A percentile compares a stretch with the other conserved stretches of the same genome.
These are phyloP conservation scores for Bradypodion pumilum DNA, from an alignment of 2,797 vertebrate species.

Conservation along the genomic window DNA sequence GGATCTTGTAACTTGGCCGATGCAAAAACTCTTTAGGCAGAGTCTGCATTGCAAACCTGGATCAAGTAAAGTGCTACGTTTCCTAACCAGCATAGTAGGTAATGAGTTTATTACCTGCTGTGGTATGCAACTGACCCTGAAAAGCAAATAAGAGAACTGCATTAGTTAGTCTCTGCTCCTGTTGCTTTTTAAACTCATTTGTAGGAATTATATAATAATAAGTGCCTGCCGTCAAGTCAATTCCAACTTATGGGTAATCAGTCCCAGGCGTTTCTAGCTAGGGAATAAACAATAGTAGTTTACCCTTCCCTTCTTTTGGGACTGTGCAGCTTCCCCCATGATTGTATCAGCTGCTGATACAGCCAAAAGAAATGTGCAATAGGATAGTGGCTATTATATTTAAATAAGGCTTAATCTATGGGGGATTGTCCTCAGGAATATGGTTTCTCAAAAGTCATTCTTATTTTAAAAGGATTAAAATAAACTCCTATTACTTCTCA, in stretches of 20 bases:
- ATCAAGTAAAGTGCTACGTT: slow-evolving; percentile 72
- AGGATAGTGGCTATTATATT: too few relatives aligned
- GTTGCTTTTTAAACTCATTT: not conserved
- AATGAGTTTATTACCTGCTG: slow-evolving; percentile 63
- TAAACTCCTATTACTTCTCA: slow-evolving; percentile 46
- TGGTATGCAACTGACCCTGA: slow-evolving; percentile 55
- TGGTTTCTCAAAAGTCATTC: not conserved
- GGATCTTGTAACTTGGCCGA: slow-evolving; percentile 67
- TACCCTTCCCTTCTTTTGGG: too few relatives aligned
- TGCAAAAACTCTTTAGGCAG: slow-evolving; percentile 76
- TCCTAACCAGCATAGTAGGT: slow-evolving; percentile 62
- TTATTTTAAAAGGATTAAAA: slow-evolving; percentile 3
- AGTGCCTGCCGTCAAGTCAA: too few relatives aligned
- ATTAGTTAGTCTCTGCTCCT: not conserved
- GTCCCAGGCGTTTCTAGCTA: too few relatives aligned
- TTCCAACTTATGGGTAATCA: too few relatives aligned
- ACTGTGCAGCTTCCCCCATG: too few relatives aligned
- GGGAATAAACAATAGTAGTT: too few relatives aligned
- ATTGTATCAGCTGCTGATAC: too few relatives aligned
- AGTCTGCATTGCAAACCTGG: slow-evolving; percentile 77
- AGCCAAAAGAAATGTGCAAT: too few relatives aligned
- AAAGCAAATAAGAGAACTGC: slow-evolving; percentile 24
- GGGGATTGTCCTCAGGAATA: too few relatives aligned
- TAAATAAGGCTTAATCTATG: too few relatives aligned
- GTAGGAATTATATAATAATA: not conserved